Percentiles rank a stretch among this genome's conserved stretches.
phyloP scores from a whole-genome alignment of 1,140 invertebrate species.

The Yoshiicerus persimilis region DNA sequence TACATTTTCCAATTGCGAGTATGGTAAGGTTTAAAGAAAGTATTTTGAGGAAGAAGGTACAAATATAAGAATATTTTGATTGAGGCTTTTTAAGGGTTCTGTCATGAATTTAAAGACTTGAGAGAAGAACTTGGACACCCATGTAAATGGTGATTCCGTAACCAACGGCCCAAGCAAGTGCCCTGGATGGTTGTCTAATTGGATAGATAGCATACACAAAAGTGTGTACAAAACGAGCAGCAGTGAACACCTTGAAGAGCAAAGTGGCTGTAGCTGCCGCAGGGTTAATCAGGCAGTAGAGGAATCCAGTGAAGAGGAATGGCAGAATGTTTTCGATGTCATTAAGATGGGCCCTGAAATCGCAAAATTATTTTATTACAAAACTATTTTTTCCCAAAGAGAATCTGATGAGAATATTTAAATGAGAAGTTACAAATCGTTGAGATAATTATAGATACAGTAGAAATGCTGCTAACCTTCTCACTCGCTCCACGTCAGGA shows the following conservation, averaged over 20 bases:
- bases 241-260: conserved; percentile 63
- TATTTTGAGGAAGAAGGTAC: too few relatives aligned
- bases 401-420: too few relatives aligned
- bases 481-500: conserved; percentile 51
- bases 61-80: too few relatives aligned
- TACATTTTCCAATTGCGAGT: too few relatives aligned
- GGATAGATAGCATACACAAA: conserved; percentile 61
- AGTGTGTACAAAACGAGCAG: conserved; percentile 62
- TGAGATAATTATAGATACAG: not conserved
- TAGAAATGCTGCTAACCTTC: conserved; percentile 39
- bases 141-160: conserved; percentile 59
- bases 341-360: conserved; percentile 66
- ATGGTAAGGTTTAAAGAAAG: too few relatives aligned
- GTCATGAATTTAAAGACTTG: not conserved
- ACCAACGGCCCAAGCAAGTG: conserved; percentile 59
- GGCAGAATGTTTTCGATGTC: conserved; percentile 70
- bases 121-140: conserved; percentile 50
- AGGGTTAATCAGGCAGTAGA: conserved; percentile 65
- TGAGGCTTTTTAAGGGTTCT: too few relatives aligned
- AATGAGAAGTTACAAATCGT: not conserved
- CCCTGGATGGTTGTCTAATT: conserved; percentile 63
- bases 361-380: conserved; percentile 37
- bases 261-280: conserved; percentile 57
- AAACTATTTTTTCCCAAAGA: too few relatives aligned
- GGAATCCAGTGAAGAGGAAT: conserved; percentile 63